Conservation (phyloP, 2,797 vertebrate genomes). For the Aulostomus chinensis region DNA sequence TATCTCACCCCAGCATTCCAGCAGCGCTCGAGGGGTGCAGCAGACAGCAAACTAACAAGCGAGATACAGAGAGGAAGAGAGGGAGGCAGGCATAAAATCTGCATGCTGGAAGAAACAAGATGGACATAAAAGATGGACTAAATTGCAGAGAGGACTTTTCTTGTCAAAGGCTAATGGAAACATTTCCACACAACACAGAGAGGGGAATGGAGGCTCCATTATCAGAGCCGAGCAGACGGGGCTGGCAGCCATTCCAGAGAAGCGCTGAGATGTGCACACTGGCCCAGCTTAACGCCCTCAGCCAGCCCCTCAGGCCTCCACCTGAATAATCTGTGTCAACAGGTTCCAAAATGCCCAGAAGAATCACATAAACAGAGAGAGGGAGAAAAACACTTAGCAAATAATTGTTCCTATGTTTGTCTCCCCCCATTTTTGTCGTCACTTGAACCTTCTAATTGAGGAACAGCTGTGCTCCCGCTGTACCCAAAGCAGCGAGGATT, state of each 20-base stretch:
- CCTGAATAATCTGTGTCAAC: constrained; percentile 87
- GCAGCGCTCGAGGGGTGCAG: constrained; percentile 72
- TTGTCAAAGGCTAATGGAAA: constrained; percentile 87
- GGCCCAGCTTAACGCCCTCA: constrained; percentile 75
- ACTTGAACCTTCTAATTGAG: constrained; percentile 76
- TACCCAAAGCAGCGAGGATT: constrained; percentile 34
- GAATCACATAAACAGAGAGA: constrained; percentile 70
- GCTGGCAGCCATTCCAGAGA: constrained; percentile 81
- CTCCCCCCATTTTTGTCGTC: constrained; percentile 36
- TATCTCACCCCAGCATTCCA: constrained; percentile 77
- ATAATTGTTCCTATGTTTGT: constrained; percentile 71
- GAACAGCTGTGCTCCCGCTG: constrained; percentile 26
- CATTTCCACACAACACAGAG: constrained; percentile 82
- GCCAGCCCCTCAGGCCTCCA: constrained; percentile 78
- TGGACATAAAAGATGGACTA: constrained; percentile 86
- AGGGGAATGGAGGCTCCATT: constrained; percentile 80
- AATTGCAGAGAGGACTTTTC: constrained; percentile 84
- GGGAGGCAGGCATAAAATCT: constrained; percentile 78
- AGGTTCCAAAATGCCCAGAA: constrained; percentile 82
- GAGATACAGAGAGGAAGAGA: constrained; percentile 59
- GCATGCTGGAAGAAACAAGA: constrained; percentile 86
- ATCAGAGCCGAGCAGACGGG: constrained; percentile 83
- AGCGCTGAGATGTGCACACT: constrained; percentile 77
- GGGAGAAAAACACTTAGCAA: constrained; percentile 73
- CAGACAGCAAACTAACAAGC: constrained; percentile 57